Percentiles rank a stretch among this genome's conserved stretches.
Conservation (phyloP, 1,140 invertebrate genomes). For the Drosophila novamexicana region DNA sequence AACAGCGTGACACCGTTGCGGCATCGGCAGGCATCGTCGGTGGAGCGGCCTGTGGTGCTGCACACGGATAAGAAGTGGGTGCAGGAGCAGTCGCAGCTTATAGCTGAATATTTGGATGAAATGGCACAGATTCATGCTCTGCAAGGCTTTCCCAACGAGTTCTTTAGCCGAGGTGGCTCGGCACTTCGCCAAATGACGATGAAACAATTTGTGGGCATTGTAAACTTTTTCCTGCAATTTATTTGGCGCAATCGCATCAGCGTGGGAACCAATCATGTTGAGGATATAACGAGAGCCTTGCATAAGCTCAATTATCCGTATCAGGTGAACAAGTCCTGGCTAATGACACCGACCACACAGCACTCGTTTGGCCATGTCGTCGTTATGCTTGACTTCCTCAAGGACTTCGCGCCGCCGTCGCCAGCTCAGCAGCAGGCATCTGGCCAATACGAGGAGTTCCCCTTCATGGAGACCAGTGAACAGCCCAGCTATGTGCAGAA, state of each 20-base stretch:
- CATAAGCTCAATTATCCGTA: conserved; percentile 75
- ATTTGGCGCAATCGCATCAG: conserved; percentile 63
- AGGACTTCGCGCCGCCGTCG: conserved; percentile 64
- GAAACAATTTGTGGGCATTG: conserved; percentile 75
- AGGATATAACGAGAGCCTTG: conserved; percentile 68
- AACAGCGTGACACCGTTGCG: conserved; percentile 36
- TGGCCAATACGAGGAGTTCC: conserved; percentile 44
- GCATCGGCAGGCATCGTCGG: conserved; percentile 44
- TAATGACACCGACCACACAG: conserved; percentile 74
- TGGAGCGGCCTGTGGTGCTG: conserved; percentile 49
- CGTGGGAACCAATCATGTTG: conserved; percentile 70
- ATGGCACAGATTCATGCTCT: conserved; percentile 15
- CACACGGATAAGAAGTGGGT: conserved; percentile 81
- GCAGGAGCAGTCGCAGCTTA: conserved; percentile 63
- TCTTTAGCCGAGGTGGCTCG: conserved; percentile 52
- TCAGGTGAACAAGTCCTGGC: conserved; percentile 75
- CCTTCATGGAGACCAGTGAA: conserved; percentile 61
- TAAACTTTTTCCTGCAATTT: conserved; percentile 64
- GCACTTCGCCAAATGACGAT: conserved; percentile 72
- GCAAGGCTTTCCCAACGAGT: conserved; percentile 46
- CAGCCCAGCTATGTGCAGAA: conserved; percentile 53
- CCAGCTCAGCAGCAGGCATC: neutral
- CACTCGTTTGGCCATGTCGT: conserved; percentile 80
- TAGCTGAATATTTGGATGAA: conserved; percentile 62
- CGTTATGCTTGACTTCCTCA: conserved; percentile 73